These are phyloP conservation scores for Poeciliopsis turrubarensis DNA, from an alignment of 2,113 vertebrate species.

Conservation along the genomic window DNA sequence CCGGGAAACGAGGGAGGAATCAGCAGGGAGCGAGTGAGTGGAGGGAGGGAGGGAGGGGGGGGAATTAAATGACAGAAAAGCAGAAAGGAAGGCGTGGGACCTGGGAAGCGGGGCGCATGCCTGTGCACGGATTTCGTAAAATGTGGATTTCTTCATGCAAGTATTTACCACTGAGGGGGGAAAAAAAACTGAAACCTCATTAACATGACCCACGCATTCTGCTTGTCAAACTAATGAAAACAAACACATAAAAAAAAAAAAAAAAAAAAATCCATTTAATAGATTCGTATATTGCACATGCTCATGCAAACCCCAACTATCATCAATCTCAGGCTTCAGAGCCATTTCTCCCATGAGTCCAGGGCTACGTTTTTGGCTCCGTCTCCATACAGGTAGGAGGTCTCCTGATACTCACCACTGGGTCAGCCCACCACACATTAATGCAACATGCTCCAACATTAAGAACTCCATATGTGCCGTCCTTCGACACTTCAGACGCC, in stretches of 20 bases:
- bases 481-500: constrained; percentile 6
- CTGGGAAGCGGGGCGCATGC: constrained; percentile 27
- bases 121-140: constrained; percentile 24
- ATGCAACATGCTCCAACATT: constrained; percentile 69
- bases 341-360: constrained; percentile 73
- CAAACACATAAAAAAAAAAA: constrained; percentile 22
- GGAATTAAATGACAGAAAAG: constrained; percentile 74
- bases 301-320: constrained; percentile 56
- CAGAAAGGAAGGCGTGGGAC: constrained; percentile 37
- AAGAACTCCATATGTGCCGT: constrained; percentile 41
- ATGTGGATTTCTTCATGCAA: constrained; percentile 12
- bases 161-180: neutral
- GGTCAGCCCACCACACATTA: constrained; percentile 71
- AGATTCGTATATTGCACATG: constrained; percentile 19
- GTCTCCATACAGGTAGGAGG: constrained; percentile 75
- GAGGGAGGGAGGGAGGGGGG: no score
- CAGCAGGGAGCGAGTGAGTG: constrained; percentile 42
- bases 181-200: neutral
- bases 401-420: constrained; percentile 80
- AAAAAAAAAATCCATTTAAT: constrained; percentile 42
- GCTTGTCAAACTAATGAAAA: neutral
- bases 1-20: constrained; percentile 51
- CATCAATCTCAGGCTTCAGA: constrained; percentile 82
- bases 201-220: constrained; percentile 7
- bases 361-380: constrained; percentile 78